These are phyloP conservation scores for Sphecodes monilicornis DNA, from an alignment of 2,888 invertebrate species.

Conservation along the genomic window DNA sequence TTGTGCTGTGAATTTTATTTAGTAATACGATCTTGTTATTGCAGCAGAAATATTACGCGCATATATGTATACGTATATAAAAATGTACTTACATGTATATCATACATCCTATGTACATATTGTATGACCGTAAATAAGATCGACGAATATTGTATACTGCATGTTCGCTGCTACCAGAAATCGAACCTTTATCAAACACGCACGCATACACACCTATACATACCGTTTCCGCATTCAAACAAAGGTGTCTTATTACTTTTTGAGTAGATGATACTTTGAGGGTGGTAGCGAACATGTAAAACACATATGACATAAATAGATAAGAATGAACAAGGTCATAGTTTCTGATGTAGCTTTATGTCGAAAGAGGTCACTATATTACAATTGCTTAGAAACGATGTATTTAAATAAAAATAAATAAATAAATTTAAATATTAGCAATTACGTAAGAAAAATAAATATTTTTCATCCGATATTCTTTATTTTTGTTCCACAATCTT, in stretches of 20 bases:
- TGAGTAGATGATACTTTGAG: background rate
- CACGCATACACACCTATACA: background rate
- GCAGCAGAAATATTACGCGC: background rate
- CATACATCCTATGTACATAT: background rate
- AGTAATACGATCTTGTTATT: background rate
- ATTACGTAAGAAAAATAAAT: background rate
- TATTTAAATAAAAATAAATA: conserved; percentile 13
- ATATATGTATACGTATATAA: background rate
- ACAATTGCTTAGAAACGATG: background rate
- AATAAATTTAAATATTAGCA: background rate
- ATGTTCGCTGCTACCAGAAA: background rate
- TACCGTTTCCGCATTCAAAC: background rate
- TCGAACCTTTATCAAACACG: background rate
- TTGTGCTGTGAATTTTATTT: background rate
- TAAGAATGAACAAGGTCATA: background rate
- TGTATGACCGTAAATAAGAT: background rate
- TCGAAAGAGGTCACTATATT: background rate
- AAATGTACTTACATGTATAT: background rate
- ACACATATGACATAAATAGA: background rate
- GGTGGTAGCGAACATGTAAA: background rate
- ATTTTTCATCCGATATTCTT: conserved; percentile 24
- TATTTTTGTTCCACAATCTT: conserved; percentile 41
- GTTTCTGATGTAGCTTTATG: background rate
- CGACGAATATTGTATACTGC: background rate
- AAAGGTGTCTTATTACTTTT: background rate